Percentiles rank a stretch among this genome's conserved stretches.
Evolutionary conservation across 1,140 invertebrate species (phyloP).

Genomic region (Battus philenor): DNA sequence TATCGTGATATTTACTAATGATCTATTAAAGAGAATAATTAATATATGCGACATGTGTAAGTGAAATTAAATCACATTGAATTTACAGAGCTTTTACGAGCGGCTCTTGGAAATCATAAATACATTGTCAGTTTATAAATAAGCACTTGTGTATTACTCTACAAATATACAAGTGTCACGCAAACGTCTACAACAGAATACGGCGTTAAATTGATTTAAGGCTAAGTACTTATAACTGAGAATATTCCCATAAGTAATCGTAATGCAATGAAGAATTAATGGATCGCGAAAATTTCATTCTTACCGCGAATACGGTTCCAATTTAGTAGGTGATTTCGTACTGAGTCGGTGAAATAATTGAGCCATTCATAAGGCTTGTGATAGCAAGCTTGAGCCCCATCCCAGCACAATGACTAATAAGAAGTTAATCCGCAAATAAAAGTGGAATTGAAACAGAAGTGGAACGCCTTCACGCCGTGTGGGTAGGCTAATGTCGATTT

Average conservation of each 20-base stretch:
- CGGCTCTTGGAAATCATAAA: slow-evolving; percentile 42
- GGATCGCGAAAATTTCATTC: slow-evolving; percentile 48
- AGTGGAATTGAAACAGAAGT: slow-evolving; percentile 75
- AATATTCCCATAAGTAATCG: slow-evolving; percentile 11
- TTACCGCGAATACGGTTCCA: slow-evolving; percentile 33
- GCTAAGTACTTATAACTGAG: not conserved
- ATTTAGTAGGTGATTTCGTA: slow-evolving; percentile 48
- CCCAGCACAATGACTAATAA: slow-evolving; percentile 72
- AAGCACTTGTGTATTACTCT: slow-evolving; percentile 29
- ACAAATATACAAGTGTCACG: slow-evolving; percentile 29
- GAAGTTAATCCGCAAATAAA: slow-evolving; percentile 76
- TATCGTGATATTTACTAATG: not conserved
- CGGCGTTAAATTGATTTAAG: slow-evolving; percentile 4
- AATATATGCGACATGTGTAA: slow-evolving; percentile 10
- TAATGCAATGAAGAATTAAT: slow-evolving; percentile 26
- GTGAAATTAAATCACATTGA: slow-evolving; percentile 38
- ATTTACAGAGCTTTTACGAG: slow-evolving; percentile 51
- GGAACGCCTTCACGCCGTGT: slow-evolving; percentile 69
- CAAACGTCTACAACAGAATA: slow-evolving; percentile 20
- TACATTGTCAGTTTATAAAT: slow-evolving; percentile 58
- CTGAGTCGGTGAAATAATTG: slow-evolving; percentile 69
- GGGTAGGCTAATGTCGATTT: slow-evolving; percentile 74
- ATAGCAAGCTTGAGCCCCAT: slow-evolving; percentile 53
- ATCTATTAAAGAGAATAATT: slow-evolving; percentile 5
- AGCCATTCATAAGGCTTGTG: slow-evolving; percentile 73